These are phyloP conservation scores for Drosophila fuyamai DNA, from an alignment of 1,140 invertebrate species.

Conservation along the genomic window DNA sequence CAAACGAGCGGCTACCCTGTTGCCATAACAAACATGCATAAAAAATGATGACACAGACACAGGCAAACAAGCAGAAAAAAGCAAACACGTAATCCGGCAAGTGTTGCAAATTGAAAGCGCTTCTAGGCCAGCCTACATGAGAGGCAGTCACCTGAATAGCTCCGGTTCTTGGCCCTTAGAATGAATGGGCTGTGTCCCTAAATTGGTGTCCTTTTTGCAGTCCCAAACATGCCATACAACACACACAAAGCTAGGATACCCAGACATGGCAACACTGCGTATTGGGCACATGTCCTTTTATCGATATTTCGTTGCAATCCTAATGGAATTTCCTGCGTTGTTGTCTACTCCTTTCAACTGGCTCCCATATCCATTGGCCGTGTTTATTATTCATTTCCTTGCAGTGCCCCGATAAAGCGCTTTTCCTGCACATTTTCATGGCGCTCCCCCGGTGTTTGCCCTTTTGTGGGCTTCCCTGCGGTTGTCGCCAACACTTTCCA, in stretches of 20 bases:
- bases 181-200: neutral
- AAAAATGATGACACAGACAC: slow-evolving; percentile 53
- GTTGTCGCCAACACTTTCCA: slow-evolving; percentile 44
- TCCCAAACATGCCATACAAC: too few species aligned
- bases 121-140: slow-evolving; percentile 3
- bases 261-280: slow-evolving; percentile 23
- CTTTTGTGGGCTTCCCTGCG: slow-evolving; percentile 1
- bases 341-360: slow-evolving; percentile 3
- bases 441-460: slow-evolving; percentile 7
- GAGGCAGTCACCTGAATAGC: slow-evolving; percentile 28
- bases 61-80: neutral
- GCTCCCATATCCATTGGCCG: slow-evolving; percentile 15
- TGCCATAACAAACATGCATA: slow-evolving; percentile 72
- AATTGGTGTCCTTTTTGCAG: neutral
- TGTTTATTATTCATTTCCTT: slow-evolving; percentile 52
- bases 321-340: slow-evolving; percentile 27
- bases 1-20: slow-evolving; percentile 39
- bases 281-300: slow-evolving; percentile 13
- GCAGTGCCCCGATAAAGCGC: slow-evolving; percentile 21
- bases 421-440: slow-evolving; percentile 37
- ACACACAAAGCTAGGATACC: too few species aligned
- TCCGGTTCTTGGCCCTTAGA: neutral
- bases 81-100: slow-evolving; percentile 7
- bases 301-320: slow-evolving; percentile 21
- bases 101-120: slow-evolving; percentile 37